Conservation (phyloP, 2,113 vertebrate species). For the Chrysochloris asiatica region DNA sequence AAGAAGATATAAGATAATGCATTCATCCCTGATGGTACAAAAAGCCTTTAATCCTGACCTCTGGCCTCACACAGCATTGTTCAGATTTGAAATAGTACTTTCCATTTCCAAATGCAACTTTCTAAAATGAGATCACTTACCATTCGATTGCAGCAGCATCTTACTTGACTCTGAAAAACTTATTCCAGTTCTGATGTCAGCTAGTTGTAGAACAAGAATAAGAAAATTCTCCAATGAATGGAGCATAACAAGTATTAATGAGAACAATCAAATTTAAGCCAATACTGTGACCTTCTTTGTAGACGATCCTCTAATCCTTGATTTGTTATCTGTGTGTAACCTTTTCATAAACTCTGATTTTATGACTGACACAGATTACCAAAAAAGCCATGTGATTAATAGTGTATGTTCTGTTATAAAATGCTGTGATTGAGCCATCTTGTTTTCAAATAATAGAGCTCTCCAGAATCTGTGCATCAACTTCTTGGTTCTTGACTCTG, state of each 20-base stretch:
- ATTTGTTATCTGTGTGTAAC: too few species aligned
- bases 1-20: slow-evolving; percentile 10
- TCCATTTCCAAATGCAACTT: slow-evolving; percentile 44
- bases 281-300: slow-evolving; percentile 48
- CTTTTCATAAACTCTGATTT: slow-evolving; percentile 56
- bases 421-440: slow-evolving; percentile 70
- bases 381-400: slow-evolving; percentile 55
- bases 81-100: slow-evolving; percentile 47
- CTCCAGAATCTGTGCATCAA: too few species aligned
- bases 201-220: neutral
- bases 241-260: slow-evolving; percentile 50
- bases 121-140: slow-evolving; percentile 38
- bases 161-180: slow-evolving; percentile 48
- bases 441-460: slow-evolving; percentile 48
- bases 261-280: slow-evolving; percentile 43
- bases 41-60: neutral
- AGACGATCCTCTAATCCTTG: slow-evolving; percentile 56
- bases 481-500: slow-evolving; percentile 70
- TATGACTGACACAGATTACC: slow-evolving; percentile 43
- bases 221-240: slow-evolving; percentile 29
- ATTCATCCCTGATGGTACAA: slow-evolving; percentile 22
- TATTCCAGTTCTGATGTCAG: slow-evolving; percentile 32
- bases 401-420: slow-evolving; percentile 51
- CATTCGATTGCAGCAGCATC: slow-evolving; percentile 25
- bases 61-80: slow-evolving; percentile 11